Evolutionary conservation across 2,888 invertebrate species (phyloP).

Genomic region (Ectropis crepuscularia): DNA sequence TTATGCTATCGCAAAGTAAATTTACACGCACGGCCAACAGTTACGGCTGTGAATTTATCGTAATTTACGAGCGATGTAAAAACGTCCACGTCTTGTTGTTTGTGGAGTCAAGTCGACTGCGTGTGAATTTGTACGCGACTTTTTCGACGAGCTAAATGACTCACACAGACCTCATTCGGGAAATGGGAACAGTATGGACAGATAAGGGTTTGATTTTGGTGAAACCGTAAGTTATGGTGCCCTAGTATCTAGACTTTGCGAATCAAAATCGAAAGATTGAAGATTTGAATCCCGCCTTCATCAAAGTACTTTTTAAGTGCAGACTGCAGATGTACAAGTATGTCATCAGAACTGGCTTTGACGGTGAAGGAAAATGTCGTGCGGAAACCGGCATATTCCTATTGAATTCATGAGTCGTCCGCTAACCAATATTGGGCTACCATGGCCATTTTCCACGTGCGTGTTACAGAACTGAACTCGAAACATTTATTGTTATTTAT

Average conservation of each 20-base stretch:
- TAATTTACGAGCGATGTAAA: constrained; percentile 63
- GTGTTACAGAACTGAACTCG: too few relatives aligned
- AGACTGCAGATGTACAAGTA: too few relatives aligned
- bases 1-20: constrained; percentile 64
- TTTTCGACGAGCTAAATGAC: constrained; percentile 46
- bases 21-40: constrained; percentile 60
- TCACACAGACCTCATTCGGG: constrained; percentile 14
- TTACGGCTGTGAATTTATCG: constrained; percentile 57
- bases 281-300: too few relatives aligned
- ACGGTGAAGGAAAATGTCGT: too few relatives aligned
- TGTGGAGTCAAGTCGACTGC: constrained; percentile 53
- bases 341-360: too few relatives aligned
- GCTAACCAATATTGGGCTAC: too few relatives aligned
- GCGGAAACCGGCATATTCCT: too few relatives aligned
- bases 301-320: too few relatives aligned
- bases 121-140: constrained; percentile 64
- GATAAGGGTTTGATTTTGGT: background rate
- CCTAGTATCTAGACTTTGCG: background rate
- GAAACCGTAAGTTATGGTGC: too few relatives aligned
- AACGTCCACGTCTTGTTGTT: constrained; percentile 62
- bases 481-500: too few relatives aligned
- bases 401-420: too few relatives aligned
- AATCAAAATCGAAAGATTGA: background rate
- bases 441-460: too few relatives aligned
- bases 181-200: constrained; percentile 15